These are phyloP conservation scores for Bubalus kerabau DNA, from an alignment of 2,113 vertebrate species.

Conservation along the genomic window DNA sequence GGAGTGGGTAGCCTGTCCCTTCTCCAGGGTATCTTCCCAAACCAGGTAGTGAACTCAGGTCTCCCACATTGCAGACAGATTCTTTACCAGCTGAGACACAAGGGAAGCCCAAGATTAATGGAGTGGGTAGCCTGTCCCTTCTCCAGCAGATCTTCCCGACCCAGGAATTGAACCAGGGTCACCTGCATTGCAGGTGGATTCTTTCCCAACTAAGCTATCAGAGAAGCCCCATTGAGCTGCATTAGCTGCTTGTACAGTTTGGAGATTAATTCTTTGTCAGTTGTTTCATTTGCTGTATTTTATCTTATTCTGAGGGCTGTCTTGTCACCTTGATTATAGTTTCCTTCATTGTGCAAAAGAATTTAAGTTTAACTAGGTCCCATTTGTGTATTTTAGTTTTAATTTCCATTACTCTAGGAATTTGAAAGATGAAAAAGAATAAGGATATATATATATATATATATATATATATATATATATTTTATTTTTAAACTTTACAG, in stretches of 20 bases:
- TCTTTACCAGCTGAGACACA: no score
- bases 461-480: not conserved
- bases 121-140: no score
- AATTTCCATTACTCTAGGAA: not conserved
- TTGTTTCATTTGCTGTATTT: not conserved
- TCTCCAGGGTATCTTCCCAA: not conserved
- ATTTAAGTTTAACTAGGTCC: not conserved
- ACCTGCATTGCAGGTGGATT: not conserved
- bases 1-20: not conserved
- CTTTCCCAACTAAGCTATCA: not conserved
- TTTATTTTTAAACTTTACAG: no score
- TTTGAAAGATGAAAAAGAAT: not conserved
- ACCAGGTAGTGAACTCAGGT: not conserved
- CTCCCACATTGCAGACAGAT: not conserved
- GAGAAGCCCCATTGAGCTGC: not conserved
- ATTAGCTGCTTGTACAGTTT: not conserved
- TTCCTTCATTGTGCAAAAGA: not conserved
- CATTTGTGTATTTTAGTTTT: not conserved
- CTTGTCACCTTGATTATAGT: not conserved
- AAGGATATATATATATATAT: not conserved
- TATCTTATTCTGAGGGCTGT: not conserved
- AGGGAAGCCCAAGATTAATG: no score
- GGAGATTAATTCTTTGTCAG: not conserved
- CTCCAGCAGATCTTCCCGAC: not conserved
- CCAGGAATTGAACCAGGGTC: not conserved